Evolutionary conservation across 2,888 invertebrate genomes (phyloP), one percentile per base, ranked within the genome.

Genomic region (Catocala fraxini): DNA sequence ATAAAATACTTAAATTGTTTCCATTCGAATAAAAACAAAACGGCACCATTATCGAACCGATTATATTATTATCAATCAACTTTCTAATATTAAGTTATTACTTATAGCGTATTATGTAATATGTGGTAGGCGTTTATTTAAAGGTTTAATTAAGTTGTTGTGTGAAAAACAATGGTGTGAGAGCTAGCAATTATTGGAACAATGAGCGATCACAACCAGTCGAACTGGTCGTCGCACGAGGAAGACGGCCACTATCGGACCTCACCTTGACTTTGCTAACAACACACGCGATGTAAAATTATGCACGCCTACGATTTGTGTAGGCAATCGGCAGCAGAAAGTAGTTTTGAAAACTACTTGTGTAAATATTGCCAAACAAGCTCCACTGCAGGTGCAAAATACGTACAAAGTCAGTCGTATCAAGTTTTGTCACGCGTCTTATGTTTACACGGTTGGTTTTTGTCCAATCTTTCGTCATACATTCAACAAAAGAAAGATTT

Each of bases 211-310:
- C 53, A 46, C 46, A 67, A 67, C 75, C 59, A 48, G 70, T 75
- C 56, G n/a, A 54, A 78, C 76, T 65, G 68, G 70, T 73, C 63
- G 51, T 52, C 51, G 58, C 51, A 57, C 53, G 62, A 67, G 59
- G 61, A 68, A 71, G 57, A 53, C 42, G 34, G 5, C 41, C 49
- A 13, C 12, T 53, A 60, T 56, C 51, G 45, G 45, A 51, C 47
- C n/a, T 65, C 51, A 59, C 67, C 77, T 77, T 77, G 72, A 77
- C 75, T 75, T 74, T 66, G 75, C 63, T 63, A 66, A 52, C 15
- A 59, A 25, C 58, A 49, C 53, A 54, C 42, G 45, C 71, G 59
- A 56, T 59, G 1, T 56, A 48, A 42, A 43, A 47, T 58, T 64
- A 66, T 63, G 48, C 49, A 51, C 62, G 70, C 55, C 45, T 56